Conservation (phyloP, 30 jellyfish, hydroid and myxozoan species). For the Hydractinia echinata region DNA sequence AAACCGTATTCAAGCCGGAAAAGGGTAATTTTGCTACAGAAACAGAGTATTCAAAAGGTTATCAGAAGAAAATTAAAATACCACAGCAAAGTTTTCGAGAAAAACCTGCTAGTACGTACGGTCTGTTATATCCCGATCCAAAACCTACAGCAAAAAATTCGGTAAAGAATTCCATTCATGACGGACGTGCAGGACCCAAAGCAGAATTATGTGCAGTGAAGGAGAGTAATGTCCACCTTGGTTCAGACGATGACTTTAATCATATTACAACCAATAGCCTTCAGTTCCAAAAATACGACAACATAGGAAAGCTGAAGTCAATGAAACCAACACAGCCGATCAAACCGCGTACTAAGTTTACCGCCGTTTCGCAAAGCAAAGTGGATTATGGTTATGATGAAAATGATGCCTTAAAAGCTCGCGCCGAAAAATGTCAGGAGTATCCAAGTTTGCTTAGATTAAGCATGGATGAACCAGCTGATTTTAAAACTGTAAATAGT, state of each 20-base stretch:
- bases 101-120: constrained; percentile 62
- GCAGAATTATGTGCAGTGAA: constrained; percentile 42
- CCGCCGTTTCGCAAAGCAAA: constrained; percentile 60
- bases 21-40: constrained; percentile 40
- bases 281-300: constrained; percentile 19
- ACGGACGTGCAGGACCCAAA: constrained; percentile 47
- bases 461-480: constrained; percentile 36
- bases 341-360: constrained; percentile 49
- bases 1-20: constrained; percentile 24
- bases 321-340: constrained; percentile 28
- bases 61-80: constrained; percentile 23
- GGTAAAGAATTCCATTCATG: constrained; percentile 47
- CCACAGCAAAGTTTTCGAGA: constrained; percentile 49
- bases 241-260: constrained; percentile 42
- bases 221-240: constrained; percentile 49
- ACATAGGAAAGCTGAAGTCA: constrained; percentile 28
- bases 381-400: constrained; percentile 47
- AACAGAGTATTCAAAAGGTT: constrained; percentile 58
- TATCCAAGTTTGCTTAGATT: constrained; percentile 62
- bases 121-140: constrained; percentile 65
- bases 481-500: constrained; percentile 48
- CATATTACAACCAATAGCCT: constrained; percentile 54
- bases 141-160: constrained; percentile 52
- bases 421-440: constrained; percentile 43
- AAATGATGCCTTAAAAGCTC: constrained; percentile 43